Base-by-base conservation (phyloP, 2,113 vertebrate genomes). In the Melanocharis versteri region DNA sequence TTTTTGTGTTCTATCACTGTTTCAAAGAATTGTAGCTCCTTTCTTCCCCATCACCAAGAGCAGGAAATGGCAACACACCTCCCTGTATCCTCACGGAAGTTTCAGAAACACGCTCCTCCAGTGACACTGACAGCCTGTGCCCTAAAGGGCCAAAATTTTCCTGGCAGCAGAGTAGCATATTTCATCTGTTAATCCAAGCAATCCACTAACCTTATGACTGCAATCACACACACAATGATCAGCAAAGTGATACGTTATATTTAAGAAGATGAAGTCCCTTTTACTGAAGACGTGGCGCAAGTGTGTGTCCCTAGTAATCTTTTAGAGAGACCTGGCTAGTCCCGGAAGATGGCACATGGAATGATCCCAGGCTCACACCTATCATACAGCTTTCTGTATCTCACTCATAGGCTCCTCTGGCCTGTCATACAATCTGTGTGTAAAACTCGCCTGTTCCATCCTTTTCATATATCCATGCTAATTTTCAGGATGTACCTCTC, bases 11-110 rank as follows among this genome's bases (percentile, higher is more conserved):
- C 45, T 72, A 44, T 24, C 42, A 56, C 5, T 2, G 0, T 53
- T 89, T 28, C 40, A 28, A 81, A 48, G 45, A 65, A 27, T 53
- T 80, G 5, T 35, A 45, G 2, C 6, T 50, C 23, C 62, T 75
- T 87, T 88, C 47, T 75, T 57, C 28, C 56, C 4, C 1, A 21
- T 87, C 8, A 24, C 5, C 0, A 0, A 66, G 70, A 53, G 24
- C 21, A 61, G 40, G n/a, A 89, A 91, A 78, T 54, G 31, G n/a
- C 15, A 82, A 47, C 15, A 62, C 5, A 16, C 7, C 12, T 57
- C n/a, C 13, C 23, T 70, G 50, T 54, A 50, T 35, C 33, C 26
- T 65, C 31, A 40, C 5, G 26, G 26, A 62, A 35, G 9, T 48
- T 85, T 35, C 60, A 54, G 69, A 42, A 50, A 65, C 1, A 11